Conservation (phyloP, 2,888 invertebrate species). For the Xestoiulus laeticollis region DNA sequence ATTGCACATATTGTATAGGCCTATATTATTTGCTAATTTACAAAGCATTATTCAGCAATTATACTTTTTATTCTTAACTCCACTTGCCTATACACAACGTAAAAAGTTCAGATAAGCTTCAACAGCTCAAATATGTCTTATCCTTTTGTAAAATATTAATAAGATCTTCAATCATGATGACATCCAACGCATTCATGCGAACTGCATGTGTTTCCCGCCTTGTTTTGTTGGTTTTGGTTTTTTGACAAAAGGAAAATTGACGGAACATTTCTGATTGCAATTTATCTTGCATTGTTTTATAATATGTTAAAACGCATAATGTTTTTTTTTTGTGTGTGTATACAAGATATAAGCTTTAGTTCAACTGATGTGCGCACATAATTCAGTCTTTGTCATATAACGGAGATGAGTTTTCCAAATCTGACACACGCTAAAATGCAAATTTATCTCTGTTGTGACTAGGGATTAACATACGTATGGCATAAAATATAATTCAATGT, state of each 20-base stretch:
- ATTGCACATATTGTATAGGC: neutral
- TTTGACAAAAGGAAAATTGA: neutral
- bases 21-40: neutral
- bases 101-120: neutral
- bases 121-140: neutral
- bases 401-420: constrained; percentile 7
- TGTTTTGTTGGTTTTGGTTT: neutral
- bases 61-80: neutral
- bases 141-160: constrained; percentile 18
- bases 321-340: neutral
- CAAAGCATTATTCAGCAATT: neutral
- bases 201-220: neutral
- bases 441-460: constrained; percentile 34
- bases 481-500: constrained; percentile 18
- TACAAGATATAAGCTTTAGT: neutral
- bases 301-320: neutral
- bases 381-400: neutral
- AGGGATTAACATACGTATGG: constrained; percentile 14
- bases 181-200: neutral
- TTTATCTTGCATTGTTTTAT: constrained; percentile 18
- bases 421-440: constrained; percentile 24
- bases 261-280: neutral
- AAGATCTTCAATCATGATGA: constrained; percentile 3
- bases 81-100: neutral
- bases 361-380: constrained; percentile 17